These are phyloP conservation scores for Sebastes schlegelii DNA, from an alignment of 2,113 vertebrate species.

Conservation along the genomic window DNA sequence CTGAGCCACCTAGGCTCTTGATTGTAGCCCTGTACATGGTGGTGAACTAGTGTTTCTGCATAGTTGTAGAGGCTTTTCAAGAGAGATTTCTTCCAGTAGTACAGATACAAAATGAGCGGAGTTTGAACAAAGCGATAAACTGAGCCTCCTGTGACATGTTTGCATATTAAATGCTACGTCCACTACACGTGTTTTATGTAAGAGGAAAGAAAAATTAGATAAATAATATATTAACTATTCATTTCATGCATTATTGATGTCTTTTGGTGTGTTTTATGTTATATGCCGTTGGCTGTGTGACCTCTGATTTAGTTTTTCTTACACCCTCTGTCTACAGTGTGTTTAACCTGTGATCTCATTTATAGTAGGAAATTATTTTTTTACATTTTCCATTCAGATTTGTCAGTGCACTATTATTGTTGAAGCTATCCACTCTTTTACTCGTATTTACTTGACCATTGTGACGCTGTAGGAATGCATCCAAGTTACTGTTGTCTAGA, in stretches of 20 bases:
- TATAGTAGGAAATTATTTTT: not conserved
- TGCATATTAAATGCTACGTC: constrained; percentile 9
- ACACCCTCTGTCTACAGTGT: not conserved
- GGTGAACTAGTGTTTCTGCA: not conserved
- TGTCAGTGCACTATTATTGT: not conserved
- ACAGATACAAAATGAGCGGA: not conserved
- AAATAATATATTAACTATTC: constrained; percentile 22
- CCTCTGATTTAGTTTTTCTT: not conserved
- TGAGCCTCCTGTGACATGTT: not conserved
- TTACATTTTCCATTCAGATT: not conserved
- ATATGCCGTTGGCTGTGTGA: not conserved
- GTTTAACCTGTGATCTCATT: not conserved
- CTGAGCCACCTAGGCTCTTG: not conserved
- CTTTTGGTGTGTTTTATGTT: not conserved
- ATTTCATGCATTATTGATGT: constrained; percentile 17
- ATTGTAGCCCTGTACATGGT: not conserved
- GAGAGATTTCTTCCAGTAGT: not conserved
- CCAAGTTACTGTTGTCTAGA: not conserved
- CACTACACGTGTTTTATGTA: not conserved
- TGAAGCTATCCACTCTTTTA: not conserved
- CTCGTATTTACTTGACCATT: not conserved
- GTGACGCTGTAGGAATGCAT: not conserved
- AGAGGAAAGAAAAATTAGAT: not conserved
- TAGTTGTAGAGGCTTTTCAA: not conserved
- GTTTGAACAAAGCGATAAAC: not conserved